A percentile compares a stretch with the other conserved stretches of the same genome.
phyloP scores from a whole-genome alignment of 2,113 vertebrate genomes.

The Notarius quadriscutis region DNA sequence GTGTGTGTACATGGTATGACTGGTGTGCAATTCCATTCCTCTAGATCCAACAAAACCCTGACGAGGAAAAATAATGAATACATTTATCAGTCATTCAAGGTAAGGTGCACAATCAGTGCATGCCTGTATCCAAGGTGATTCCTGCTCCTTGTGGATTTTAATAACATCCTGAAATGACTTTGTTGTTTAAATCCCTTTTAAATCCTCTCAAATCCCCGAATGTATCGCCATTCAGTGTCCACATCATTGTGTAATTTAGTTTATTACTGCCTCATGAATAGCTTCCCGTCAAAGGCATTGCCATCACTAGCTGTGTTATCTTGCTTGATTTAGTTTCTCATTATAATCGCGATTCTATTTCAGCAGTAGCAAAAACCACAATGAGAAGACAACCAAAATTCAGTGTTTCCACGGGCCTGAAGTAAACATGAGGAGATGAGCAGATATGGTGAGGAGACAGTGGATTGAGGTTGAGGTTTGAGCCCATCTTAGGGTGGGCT shows the following conservation, averaged over 20 bases:
- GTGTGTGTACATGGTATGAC: background rate
- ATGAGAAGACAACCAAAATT: too few relatives aligned
- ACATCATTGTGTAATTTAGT: background rate
- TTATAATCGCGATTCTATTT: too few relatives aligned
- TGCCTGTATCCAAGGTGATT: background rate
- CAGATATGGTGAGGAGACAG: too few relatives aligned
- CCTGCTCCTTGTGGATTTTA: background rate
- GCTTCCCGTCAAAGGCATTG: background rate
- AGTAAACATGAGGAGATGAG: too few relatives aligned
- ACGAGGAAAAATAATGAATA: background rate
- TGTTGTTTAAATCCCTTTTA: background rate
- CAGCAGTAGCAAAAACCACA: too few relatives aligned
- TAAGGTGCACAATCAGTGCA: background rate
- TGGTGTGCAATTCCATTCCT: background rate
- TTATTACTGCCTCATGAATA: background rate
- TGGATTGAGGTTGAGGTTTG: too few relatives aligned
- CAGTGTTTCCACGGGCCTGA: too few relatives aligned
- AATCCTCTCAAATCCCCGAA: background rate
- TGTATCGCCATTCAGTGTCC: background rate
- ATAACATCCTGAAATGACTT: background rate
- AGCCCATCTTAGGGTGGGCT: too few relatives aligned
- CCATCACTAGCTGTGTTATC: background rate
- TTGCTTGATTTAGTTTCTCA: too few relatives aligned
- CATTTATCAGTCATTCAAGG: background rate
- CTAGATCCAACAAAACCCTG: background rate